Evolutionary conservation across 37 sponge, comb jelly and placozoan genomes (phyloP).

Genomic region (Hormiphora californensis): DNA sequence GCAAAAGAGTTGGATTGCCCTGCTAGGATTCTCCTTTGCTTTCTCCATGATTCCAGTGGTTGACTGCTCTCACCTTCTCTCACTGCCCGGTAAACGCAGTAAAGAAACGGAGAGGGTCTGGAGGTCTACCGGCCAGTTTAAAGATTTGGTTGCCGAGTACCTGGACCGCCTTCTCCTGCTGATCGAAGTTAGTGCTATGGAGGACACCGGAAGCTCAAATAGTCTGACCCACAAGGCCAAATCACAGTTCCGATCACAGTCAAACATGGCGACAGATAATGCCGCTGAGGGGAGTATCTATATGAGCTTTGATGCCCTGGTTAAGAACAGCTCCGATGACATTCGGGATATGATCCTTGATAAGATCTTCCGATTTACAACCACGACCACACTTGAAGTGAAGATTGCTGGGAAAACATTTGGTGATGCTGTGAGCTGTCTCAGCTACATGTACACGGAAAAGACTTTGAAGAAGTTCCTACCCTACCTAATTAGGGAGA

Average conservation of each 20-base stretch:
- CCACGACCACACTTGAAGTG: constrained; percentile 5
- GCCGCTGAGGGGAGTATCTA: not conserved
- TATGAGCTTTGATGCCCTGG: constrained; percentile 40
- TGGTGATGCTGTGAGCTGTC: not conserved
- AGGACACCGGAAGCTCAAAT: not conserved
- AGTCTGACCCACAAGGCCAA: not conserved
- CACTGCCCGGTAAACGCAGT: not conserved
- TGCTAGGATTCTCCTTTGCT: constrained; percentile 29
- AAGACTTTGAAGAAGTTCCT: constrained; percentile 30
- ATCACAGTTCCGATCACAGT: not conserved
- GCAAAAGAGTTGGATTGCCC: constrained; percentile 61
- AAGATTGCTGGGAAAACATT: constrained; percentile 12
- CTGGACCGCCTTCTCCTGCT: not conserved
- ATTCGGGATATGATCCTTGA: constrained; percentile 20
- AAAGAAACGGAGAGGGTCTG: not conserved
- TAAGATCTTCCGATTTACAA: not conserved
- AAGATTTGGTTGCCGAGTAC: constrained; percentile 17
- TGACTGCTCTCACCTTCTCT: not conserved
- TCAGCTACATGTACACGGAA: not conserved
- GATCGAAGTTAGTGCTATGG: constrained; percentile 34
- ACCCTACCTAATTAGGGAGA: not conserved
- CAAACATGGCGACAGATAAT: not conserved
- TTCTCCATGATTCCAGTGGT: constrained; percentile 35
- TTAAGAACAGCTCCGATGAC: constrained; percentile 20
- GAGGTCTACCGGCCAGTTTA: constrained; percentile 1